These are phyloP conservation scores for Hapalemur alaotrensis DNA, from an alignment of 2,797 vertebrate species.

Conservation along the genomic window DNA sequence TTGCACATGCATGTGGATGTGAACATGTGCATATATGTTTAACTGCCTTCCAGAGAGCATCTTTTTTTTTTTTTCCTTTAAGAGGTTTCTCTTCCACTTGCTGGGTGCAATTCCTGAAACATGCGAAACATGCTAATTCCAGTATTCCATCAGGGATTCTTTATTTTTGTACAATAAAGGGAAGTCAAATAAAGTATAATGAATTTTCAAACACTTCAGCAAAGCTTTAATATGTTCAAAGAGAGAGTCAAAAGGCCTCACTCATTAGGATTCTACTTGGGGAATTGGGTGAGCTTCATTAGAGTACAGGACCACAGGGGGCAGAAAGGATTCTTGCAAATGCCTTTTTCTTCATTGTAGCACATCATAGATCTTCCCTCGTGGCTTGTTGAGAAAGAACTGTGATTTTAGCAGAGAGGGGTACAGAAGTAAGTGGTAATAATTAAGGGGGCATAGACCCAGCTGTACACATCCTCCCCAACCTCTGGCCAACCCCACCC, in stretches of 20 bases:
- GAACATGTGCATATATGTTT: neutral
- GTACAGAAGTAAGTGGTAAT: neutral
- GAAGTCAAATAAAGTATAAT: constrained; percentile 77
- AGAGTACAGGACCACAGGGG: constrained; percentile 65
- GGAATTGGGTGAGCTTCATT: constrained; percentile 73
- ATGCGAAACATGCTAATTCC: constrained; percentile 2
- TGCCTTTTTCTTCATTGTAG: neutral
- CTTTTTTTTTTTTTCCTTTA: neutral
- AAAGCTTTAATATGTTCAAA: constrained; percentile 76
- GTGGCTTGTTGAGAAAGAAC: neutral
- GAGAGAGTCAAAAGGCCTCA: constrained; percentile 62
- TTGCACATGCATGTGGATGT: neutral
- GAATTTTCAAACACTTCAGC: constrained; percentile 70
- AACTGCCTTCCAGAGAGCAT: neutral
- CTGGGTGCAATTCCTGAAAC: neutral
- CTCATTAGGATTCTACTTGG: constrained; percentile 76
- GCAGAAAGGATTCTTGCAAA: constrained; percentile 64
- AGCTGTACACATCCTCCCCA: neutral
- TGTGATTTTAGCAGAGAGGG: neutral
- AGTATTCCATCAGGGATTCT: constrained; percentile 49
- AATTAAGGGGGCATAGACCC: neutral
- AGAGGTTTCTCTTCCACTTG: neutral
- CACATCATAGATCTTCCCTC: neutral
- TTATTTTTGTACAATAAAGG: constrained; percentile 71
- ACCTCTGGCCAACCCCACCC: neutral